Base-by-base conservation (phyloP, 2,797 vertebrate species). In the Calcarius lapponicus region DNA sequence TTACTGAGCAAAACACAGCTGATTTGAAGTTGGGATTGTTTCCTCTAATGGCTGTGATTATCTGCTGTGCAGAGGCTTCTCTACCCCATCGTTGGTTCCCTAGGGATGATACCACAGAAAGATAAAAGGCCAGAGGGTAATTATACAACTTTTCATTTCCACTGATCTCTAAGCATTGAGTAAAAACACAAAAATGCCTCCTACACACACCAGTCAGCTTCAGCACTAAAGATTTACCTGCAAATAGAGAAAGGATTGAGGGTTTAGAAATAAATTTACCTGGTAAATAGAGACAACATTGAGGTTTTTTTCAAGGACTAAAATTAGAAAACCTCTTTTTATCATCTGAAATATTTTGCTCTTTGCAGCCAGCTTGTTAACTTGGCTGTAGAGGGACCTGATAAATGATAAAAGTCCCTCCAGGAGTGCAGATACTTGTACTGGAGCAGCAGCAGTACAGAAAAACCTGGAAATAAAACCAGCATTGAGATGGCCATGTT, bases 61-160 rank as follows among this genome's bases (percentile, higher is more conserved):
- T 54, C 78, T 4, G 6, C 96, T 84, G 90, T 17, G 62, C 48
- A 3, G 53, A 74, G 62, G 42, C 69, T 80, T 45, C 91, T 54
- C 67, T 45, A 56, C 42, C 74, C 64, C 71, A 34, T 56, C 6
- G 1, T 20, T 62, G 62, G 6, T 43, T 73, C 94, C 78, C 93
- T 13, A 26, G 93, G 87, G 93, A 92, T 83, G 91, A 78, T 82
- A 85, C 57, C 48, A 56, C 31, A 45, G 90, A 3, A 73, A 93
- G 88, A 94, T 74, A 85, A 87, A 82, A 93, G 88, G 92, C 90
- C 84, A 86, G 84, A 91, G 93, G 91, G 72, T 65, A 94, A 94
- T 93, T 87, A 95, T 17, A 70, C 74, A 47, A 72, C 72, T 96
- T 93, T 88, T 95, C 88, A 82, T 89, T 95, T 73, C 90, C 56